Evolutionary conservation across 1,140 invertebrate genomes (phyloP).

Genomic region (Condylostylus longicornis): DNA sequence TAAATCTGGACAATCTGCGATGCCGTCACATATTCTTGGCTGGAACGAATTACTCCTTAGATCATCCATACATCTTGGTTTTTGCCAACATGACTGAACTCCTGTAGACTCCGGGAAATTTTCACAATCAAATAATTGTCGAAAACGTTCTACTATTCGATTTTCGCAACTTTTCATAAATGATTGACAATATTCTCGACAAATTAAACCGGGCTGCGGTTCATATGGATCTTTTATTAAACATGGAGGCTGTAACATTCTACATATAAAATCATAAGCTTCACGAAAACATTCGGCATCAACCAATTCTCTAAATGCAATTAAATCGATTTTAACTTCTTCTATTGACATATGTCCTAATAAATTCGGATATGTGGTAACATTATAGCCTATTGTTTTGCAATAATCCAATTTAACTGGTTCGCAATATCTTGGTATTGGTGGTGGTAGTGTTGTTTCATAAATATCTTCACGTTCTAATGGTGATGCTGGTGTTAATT

Average conservation of each 20-base stretch:
- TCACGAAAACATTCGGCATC: slow-evolving; percentile 75
- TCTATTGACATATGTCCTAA: slow-evolving; percentile 47
- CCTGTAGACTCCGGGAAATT: slow-evolving; percentile 64
- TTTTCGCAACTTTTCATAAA: slow-evolving; percentile 69
- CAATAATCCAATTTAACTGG: slow-evolving; percentile 54
- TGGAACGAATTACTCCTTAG: slow-evolving; percentile 54
- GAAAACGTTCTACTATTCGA: slow-evolving; percentile 51
- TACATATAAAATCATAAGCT: slow-evolving; percentile 74
- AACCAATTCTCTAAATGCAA: slow-evolving; percentile 67
- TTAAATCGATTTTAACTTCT: slow-evolving; percentile 58
- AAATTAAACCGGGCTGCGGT: slow-evolving; percentile 39
- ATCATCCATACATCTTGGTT: slow-evolving; percentile 57
- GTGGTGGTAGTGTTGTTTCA: slow-evolving; percentile 19
- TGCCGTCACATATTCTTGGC: slow-evolving; percentile 66
- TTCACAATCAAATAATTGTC: slow-evolving; percentile 58
- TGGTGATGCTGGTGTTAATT: slow-evolving; percentile 25
- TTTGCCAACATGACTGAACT: slow-evolving; percentile 52
- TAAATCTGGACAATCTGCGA: slow-evolving; percentile 70
- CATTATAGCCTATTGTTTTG: slow-evolving; percentile 54
- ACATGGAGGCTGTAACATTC: slow-evolving; percentile 67
- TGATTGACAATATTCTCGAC: slow-evolving; percentile 68
- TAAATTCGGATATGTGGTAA: slow-evolving; percentile 71
- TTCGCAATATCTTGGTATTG: slow-evolving; percentile 47
- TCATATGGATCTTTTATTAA: slow-evolving; percentile 23
- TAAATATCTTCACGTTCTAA: slow-evolving; percentile 23